Base-by-base conservation (phyloP, 2,888 invertebrate genomes). In the Colletes collaris region DNA sequence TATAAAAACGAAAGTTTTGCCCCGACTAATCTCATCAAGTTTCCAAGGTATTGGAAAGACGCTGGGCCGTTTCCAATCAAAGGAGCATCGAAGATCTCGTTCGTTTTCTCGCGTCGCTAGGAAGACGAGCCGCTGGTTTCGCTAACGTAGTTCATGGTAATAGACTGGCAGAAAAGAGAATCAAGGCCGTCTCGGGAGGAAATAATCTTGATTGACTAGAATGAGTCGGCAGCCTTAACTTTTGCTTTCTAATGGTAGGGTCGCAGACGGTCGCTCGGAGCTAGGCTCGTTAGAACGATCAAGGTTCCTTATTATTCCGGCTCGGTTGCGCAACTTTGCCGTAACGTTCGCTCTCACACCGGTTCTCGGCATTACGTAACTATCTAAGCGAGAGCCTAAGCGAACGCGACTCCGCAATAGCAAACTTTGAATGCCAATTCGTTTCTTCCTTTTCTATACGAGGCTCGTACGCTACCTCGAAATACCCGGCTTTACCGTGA, bases 221-320 rank as follows among this genome's bases (percentile, higher is more conserved):
- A 78, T 19, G 72, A 77, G 37, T 52, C 74, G 79, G 74, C 85
- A 79, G 74, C 89, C 88, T 90, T 89, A 89, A 88, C 82, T 90
- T 88, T 89, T 87, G 71, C 80, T 89, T 89, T 89, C 90, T 90
- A 90, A 91, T 78, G 88, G 76, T 64, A 52, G 84, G 86, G 86
- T 88, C 88, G 86, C 85, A 87, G 89, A 89, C 89, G 86, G 86
- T 86, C 87, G 85, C 72, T 78, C 56, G 65, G 73, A 60, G 60
- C 70, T 50, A 59, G 71, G 37, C 73, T 77, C 79, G 75, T 82
- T 83, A 83, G 75, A 83, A 82, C 72, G 69, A 70, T 79, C 79
- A 66, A 80, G 78, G 79, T 76, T 82, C 65, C 53, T 83, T 80
- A 82, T 81, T 82, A 76, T 82, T 87, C 81, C 77, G 62, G 72